These are phyloP conservation scores for Todiramphus saurophagus DNA, from an alignment of 2,113 vertebrate species.

Conservation along the genomic window DNA sequence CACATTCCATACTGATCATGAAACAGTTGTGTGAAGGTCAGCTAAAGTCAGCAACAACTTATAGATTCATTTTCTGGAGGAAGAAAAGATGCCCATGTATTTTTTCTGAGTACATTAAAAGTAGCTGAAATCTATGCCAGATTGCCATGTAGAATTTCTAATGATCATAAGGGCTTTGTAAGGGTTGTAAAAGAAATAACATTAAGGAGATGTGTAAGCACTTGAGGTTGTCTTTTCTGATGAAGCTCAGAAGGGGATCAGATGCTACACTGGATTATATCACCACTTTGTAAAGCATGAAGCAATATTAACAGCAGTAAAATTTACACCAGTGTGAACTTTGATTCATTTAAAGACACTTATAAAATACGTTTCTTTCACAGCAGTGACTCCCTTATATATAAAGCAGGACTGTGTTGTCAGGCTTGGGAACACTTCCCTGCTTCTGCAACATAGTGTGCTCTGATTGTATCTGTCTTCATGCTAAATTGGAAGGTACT, in stretches of 20 bases:
- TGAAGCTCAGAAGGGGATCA: slow-evolving; percentile 17
- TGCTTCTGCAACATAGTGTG: neutral
- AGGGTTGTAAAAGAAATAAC: slow-evolving; percentile 22
- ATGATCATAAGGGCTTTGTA: slow-evolving; percentile 5
- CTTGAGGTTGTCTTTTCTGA: slow-evolving; percentile 28
- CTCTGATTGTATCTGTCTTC: neutral
- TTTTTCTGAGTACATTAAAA: slow-evolving; percentile 24
- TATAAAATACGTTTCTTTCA: neutral
- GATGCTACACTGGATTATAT: neutral
- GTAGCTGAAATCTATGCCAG: slow-evolving; percentile 11
- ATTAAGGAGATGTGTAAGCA: neutral
- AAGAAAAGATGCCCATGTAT: slow-evolving; percentile 5
- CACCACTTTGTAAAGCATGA: neutral
- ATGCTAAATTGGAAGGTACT: neutral
- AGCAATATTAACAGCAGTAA: neutral
- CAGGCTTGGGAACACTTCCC: neutral
- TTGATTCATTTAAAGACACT: neutral
- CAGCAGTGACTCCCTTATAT: neutral
- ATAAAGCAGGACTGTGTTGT: neutral
- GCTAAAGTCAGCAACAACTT: slow-evolving; percentile 65
- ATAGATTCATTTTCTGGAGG: slow-evolving; percentile 50
- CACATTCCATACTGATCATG: slow-evolving; percentile 59
- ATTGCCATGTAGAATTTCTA: slow-evolving; percentile 21
- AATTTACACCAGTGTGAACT: slow-evolving; percentile 15
- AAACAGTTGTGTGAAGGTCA: slow-evolving; percentile 68